phyloP scores from a whole-genome alignment of 2,888 invertebrate species.

The Leucophora obtusa region DNA sequence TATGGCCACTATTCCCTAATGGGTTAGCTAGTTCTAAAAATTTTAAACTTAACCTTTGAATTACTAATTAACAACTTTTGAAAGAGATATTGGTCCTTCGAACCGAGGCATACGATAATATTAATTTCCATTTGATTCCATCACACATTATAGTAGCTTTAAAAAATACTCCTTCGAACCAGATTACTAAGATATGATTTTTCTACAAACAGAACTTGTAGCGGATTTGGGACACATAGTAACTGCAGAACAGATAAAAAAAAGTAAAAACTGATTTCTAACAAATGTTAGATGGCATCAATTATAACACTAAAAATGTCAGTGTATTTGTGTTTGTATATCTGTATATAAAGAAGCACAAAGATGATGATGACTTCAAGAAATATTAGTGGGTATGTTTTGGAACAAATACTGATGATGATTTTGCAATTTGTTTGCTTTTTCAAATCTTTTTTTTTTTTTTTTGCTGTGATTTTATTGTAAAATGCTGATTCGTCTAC shows the following conservation, averaged over 20 bases:
- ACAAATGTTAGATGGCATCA: conserved; percentile 73
- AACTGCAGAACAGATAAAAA: neutral
- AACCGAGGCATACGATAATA: too few relatives aligned
- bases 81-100: too few relatives aligned
- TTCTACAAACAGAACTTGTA: too few relatives aligned
- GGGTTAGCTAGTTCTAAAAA: too few relatives aligned
- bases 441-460: neutral
- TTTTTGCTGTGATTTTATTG: conserved; percentile 41
- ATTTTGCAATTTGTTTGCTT: conserved; percentile 57
- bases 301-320: conserved; percentile 70
- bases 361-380: conserved; percentile 55
- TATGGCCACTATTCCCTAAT: too few relatives aligned
- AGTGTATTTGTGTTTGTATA: conserved; percentile 29
- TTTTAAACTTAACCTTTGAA: too few relatives aligned
- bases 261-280: conserved; percentile 21
- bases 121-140: too few relatives aligned
- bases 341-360: conserved; percentile 12
- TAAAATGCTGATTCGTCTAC: conserved; percentile 62
- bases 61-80: too few relatives aligned
- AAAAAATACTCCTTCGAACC: neutral
- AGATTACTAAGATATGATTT: too few relatives aligned
- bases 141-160: too few relatives aligned
- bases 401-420: conserved; percentile 53
- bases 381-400: conserved; percentile 45
- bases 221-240: neutral